A percentile compares a stretch with the other conserved stretches of the same genome.
These are phyloP conservation scores for Scaptomyza parva DNA, from an alignment of 2,888 invertebrate species.

Conservation along the genomic window DNA sequence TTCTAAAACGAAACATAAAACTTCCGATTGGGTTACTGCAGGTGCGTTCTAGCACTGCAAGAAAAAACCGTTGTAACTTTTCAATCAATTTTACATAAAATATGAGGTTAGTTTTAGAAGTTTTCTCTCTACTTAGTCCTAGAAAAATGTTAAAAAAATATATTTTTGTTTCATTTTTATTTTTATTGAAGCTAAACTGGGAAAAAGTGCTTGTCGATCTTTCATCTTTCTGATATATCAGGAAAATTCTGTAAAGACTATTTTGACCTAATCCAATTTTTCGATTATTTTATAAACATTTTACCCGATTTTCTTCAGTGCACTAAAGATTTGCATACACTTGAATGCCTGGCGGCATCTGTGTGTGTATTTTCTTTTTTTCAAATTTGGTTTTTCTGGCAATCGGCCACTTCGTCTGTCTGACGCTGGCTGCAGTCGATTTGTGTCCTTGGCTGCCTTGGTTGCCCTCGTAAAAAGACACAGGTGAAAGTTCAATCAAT, in stretches of 20 bases:
- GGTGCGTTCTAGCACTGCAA: slow-evolving; percentile 32
- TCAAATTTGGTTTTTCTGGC: slow-evolving; percentile 32
- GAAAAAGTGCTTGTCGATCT: no score
- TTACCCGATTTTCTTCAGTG: not conserved
- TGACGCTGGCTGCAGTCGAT: slow-evolving; percentile 8
- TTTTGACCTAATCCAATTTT: not conserved
- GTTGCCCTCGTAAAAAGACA: slow-evolving; percentile 10
- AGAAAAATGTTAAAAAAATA: no score
- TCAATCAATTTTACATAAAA: not conserved
- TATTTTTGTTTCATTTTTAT: no score
- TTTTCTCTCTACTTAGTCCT: no score
- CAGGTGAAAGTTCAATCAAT: slow-evolving; percentile 61
- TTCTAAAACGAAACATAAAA: slow-evolving; percentile 68
- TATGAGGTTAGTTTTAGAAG: not conserved
- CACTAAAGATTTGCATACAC: slow-evolving; percentile 43
- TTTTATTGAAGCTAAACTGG: no score
- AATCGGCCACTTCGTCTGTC: slow-evolving; percentile 35
- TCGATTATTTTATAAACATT: not conserved
- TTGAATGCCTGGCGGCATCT: not conserved
- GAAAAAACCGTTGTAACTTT: not conserved
- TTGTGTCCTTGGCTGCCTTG: slow-evolving; percentile 40
- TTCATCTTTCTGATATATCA: no score
- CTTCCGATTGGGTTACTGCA: slow-evolving; percentile 48
- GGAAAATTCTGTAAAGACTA: no score
- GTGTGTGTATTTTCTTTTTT: not conserved